A percentile compares a stretch with the other conserved stretches of the same genome.
These are phyloP conservation scores for Amblyjoppa fuscipennis DNA, from an alignment of 2,888 invertebrate species.

Conservation along the genomic window DNA sequence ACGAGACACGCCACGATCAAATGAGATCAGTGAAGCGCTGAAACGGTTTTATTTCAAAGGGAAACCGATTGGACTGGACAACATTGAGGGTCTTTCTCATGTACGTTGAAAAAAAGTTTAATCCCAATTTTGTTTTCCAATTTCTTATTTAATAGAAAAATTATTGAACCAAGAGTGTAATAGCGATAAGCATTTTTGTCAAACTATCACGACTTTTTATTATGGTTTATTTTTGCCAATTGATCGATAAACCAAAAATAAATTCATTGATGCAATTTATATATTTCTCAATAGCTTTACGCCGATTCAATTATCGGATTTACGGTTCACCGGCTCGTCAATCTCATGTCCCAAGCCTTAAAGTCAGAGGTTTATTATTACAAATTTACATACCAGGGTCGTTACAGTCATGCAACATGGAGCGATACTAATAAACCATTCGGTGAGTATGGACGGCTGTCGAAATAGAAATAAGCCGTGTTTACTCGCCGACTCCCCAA, in stretches of 20 bases:
- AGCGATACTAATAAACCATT: slow-evolving; percentile 85
- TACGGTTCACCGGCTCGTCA: slow-evolving; percentile 87
- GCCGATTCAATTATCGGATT: slow-evolving; percentile 88
- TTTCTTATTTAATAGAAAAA: neutral
- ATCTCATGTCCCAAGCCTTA: slow-evolving; percentile 87
- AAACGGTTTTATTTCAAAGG: slow-evolving; percentile 86
- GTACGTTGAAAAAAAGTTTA: slow-evolving; percentile 74
- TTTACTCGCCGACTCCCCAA: neutral
- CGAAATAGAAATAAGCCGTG: neutral
- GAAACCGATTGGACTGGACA: slow-evolving; percentile 82
- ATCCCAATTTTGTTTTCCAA: no score
- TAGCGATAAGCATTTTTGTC: no score
- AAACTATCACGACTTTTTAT: no score
- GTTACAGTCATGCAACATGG: slow-evolving; percentile 87
- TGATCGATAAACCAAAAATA: neutral
- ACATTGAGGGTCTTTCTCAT: slow-evolving; percentile 84
- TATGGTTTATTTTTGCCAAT: no score
- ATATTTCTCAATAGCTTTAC: slow-evolving; percentile 79
- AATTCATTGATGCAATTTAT: neutral
- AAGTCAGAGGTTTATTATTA: slow-evolving; percentile 86
- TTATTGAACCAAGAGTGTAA: no score
- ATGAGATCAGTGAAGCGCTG: slow-evolving; percentile 86
- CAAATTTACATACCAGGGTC: slow-evolving; percentile 88
- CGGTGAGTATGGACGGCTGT: slow-evolving; percentile 79
- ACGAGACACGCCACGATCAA: slow-evolving; percentile 86